Evolutionary conservation across 2,113 vertebrate species (phyloP).

Genomic region (Trogon melanurus): DNA sequence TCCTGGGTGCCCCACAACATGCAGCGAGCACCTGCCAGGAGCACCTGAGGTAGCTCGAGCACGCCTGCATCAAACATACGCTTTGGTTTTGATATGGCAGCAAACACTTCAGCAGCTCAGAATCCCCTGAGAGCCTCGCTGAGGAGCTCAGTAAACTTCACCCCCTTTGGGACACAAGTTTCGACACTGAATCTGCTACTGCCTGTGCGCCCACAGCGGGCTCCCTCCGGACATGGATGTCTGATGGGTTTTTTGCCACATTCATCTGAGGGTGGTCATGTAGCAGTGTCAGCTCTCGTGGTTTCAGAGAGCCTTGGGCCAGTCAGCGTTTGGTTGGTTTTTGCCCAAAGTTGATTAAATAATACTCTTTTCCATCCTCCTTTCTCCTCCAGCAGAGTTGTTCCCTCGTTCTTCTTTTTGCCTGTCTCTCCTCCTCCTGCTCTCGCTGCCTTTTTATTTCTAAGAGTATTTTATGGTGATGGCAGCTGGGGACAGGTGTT

Average conservation of each 20-base stretch:
- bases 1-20: rapidly evolving
- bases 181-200: not conserved
- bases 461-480: not conserved
- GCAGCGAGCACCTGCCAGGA: not conserved
- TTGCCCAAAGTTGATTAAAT: not conserved
- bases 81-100: not conserved
- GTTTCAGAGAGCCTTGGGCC: not conserved
- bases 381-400: not conserved
- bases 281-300: not conserved
- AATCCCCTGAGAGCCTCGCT: rapidly evolving
- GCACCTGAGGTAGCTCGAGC: not conserved
- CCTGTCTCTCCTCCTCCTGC: not conserved
- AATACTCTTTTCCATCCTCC: not conserved
- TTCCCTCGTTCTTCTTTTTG: not conserved
- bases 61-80: rapidly evolving
- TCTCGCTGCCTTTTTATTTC: not conserved
- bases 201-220: rapidly evolving
- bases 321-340: not conserved
- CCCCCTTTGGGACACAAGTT: not conserved
- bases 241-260: rapidly evolving
- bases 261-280: rapidly evolving
- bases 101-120: not conserved
- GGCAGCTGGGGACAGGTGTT: not conserved
- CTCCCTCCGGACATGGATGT: not conserved
- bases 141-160: not conserved